phyloP scores from a whole-genome alignment of 2,797 vertebrate species.

The Enteromius mattozi region DNA sequence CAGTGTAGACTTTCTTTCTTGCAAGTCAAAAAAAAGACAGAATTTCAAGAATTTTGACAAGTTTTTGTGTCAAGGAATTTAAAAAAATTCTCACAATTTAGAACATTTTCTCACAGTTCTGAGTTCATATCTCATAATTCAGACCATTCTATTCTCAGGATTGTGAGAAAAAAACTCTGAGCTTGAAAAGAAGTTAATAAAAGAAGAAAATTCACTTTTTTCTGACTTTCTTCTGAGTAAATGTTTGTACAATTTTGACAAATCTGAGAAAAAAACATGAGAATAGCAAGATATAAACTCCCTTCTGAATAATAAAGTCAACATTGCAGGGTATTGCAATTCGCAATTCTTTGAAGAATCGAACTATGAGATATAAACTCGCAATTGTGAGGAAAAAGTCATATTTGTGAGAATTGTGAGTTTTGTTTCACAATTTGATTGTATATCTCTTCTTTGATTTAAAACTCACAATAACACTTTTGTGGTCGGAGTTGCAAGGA shows the following conservation, averaged over 20 bases:
- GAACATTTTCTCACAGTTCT: not conserved
- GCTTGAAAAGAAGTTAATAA: too few species aligned
- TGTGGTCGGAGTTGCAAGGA: not conserved
- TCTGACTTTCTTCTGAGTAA: too few species aligned
- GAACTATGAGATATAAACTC: not conserved
- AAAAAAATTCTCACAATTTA: not conserved
- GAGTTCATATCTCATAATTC: not conserved
- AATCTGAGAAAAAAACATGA: not conserved
- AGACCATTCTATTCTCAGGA: not conserved
- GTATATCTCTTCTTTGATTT: not conserved
- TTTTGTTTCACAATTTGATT: not conserved
- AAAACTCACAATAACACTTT: not conserved
- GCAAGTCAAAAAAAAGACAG: not conserved
- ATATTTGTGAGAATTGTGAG: not conserved
- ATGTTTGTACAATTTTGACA: not conserved
- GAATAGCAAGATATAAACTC: not conserved
- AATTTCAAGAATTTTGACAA: not conserved
- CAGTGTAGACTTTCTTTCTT: not conserved
- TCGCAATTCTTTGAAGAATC: not conserved
- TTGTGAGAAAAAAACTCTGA: too few species aligned
- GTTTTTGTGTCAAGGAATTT: not conserved
- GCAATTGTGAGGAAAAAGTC: not conserved
- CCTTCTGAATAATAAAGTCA: not conserved
- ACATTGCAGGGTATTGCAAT: not conserved
- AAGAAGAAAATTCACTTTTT: too few species aligned